A percentile compares a stretch with the other conserved stretches of the same genome.
These are phyloP conservation scores for Mustelus asterias DNA, from an alignment of 2,113 vertebrate species.

Conservation along the genomic window DNA sequence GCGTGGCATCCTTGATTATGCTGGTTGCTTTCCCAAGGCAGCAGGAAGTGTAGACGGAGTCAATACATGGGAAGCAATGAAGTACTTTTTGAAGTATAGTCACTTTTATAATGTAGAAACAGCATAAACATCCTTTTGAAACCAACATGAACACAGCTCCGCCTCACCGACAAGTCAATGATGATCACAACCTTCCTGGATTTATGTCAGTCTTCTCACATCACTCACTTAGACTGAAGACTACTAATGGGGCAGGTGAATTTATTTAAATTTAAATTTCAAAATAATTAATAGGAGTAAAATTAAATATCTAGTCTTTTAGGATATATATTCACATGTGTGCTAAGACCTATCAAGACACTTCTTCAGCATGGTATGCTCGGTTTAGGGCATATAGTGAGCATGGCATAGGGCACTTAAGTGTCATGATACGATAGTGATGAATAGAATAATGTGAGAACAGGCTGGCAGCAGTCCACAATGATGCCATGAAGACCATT, in stretches of 20 bases:
- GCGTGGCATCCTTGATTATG: no score
- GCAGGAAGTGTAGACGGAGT: no score
- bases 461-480: neutral
- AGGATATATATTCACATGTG: no score
- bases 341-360: no score
- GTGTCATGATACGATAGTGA: neutral
- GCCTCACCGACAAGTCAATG: neutral
- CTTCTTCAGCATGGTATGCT: no score
- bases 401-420: neutral
- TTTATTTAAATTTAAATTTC: neutral
- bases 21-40: no score
- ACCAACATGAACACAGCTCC: neutral
- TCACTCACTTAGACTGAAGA: neutral
- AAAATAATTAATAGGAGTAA: neutral
- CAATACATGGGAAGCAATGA: no score
- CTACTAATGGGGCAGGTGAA: neutral
- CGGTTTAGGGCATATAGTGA: neutral
- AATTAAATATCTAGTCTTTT: no score
- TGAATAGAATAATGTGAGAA: neutral
- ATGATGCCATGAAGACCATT: neutral
- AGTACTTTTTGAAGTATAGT: no score
- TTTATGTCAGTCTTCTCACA: neutral
- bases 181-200: neutral
- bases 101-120: no score
- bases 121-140: neutral